These are phyloP conservation scores for Allolobophora icterica DNA, from an alignment of 2,888 invertebrate species.

Conservation along the genomic window DNA sequence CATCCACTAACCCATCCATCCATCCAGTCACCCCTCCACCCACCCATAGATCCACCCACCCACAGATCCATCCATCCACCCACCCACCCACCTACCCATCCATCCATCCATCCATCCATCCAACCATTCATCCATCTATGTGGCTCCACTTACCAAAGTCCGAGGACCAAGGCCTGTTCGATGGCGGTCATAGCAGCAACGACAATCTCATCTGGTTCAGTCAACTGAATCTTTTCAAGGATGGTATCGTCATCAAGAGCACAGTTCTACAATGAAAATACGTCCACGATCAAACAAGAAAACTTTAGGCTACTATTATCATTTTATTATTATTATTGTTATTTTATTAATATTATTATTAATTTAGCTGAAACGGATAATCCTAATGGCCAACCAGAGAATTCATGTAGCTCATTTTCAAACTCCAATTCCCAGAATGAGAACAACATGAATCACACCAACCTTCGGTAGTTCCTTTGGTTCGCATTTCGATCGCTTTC, in stretches of 20 bases:
- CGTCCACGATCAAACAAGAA: background rate
- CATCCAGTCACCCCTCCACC: no score
- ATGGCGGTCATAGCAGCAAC: constrained; percentile 39
- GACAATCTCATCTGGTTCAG: constrained; percentile 33
- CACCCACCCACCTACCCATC: no score
- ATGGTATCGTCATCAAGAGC: constrained; percentile 85
- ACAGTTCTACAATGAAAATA: constrained; percentile 67
- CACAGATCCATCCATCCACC: no score
- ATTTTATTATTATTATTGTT: no score
- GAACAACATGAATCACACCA: background rate
- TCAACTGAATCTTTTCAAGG: constrained; percentile 69
- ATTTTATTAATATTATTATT: no score
- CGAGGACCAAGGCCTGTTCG: constrained; percentile 76
- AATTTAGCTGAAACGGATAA: background rate
- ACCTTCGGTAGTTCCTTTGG: background rate
- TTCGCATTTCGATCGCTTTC: background rate
- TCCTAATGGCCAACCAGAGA: background rate
- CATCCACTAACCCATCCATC: no score
- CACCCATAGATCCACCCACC: no score
- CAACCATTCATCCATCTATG: no score
- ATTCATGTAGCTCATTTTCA: no score
- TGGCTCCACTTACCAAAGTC: constrained; percentile 74
- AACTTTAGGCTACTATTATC: background rate
- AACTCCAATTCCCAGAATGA: background rate
- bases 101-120: no score